Conservation (phyloP, 2,113 vertebrate species). For the Diphyllodes magnificus region DNA sequence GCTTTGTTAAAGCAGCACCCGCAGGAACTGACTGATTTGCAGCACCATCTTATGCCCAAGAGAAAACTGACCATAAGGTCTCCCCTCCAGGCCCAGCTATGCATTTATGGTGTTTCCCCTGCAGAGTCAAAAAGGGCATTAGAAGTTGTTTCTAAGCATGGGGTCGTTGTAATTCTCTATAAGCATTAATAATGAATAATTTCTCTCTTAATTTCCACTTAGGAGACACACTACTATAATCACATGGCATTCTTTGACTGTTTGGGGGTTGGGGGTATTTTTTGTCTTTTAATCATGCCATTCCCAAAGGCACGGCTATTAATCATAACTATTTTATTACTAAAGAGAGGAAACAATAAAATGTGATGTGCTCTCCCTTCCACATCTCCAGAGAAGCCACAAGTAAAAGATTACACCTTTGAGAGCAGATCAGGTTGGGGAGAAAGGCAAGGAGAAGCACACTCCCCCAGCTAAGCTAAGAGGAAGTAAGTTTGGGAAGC, state of each 20-base stretch:
- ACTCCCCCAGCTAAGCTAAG: neutral
- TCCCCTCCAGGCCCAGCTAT: neutral
- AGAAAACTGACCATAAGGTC: neutral
- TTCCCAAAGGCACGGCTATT: neutral
- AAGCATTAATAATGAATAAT: neutral
- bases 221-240: neutral
- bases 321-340: neutral
- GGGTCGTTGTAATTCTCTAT: neutral
- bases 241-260: neutral
- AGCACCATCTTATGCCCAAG: neutral
- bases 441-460: neutral
- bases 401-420: neutral
- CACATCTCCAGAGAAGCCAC: neutral
- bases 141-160: neutral
- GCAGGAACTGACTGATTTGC: neutral
- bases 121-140: neutral
- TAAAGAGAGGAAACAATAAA: neutral
- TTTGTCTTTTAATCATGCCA: neutral
- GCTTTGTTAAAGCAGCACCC: neutral
- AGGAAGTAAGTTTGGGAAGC: neutral
- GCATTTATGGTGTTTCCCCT: neutral
- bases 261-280: fast-evolving
- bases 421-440: fast-evolving
- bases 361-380: neutral
- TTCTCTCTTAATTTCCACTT: neutral